phyloP scores from a whole-genome alignment of 1,140 invertebrate species.

The Drosophila dunni region DNA sequence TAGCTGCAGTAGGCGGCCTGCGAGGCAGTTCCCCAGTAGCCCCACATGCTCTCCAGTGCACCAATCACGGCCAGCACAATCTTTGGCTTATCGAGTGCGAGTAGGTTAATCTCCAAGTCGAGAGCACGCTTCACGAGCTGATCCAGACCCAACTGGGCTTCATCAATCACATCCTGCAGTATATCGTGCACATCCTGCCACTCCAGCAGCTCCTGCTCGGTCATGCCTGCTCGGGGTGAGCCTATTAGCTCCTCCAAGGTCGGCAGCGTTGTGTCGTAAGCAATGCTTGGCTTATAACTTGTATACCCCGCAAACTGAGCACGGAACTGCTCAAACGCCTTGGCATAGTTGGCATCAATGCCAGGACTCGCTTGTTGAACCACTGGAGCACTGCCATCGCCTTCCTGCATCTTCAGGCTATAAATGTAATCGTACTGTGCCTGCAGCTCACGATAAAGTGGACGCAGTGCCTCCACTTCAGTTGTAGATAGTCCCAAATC shows the following conservation, averaged over 20 bases:
- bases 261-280: conserved; percentile 69
- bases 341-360: conserved; percentile 39
- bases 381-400: conserved; percentile 54
- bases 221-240: conserved; percentile 34
- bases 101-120: conserved; percentile 53
- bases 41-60: conserved; percentile 58
- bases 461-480: conserved; percentile 63
- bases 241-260: conserved; percentile 63
- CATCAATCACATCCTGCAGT: conserved; percentile 70
- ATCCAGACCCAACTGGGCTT: conserved; percentile 66
- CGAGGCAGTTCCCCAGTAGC: conserved; percentile 48
- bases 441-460: conserved; percentile 68
- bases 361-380: background rate
- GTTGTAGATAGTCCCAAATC: conserved; percentile 55
- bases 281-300: conserved; percentile 44
- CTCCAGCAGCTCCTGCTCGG: conserved; percentile 51
- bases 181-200: conserved; percentile 62
- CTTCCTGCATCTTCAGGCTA: conserved; percentile 38
- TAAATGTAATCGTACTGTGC: conserved; percentile 66
- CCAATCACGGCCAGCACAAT: conserved; percentile 63
- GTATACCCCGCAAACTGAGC: conserved; percentile 41
- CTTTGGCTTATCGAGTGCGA: conserved; percentile 73
- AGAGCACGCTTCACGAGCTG: conserved; percentile 57
- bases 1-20: conserved; percentile 79
- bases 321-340: conserved; percentile 54